These are phyloP conservation scores for Falco columbarius DNA, from an alignment of 2,797 vertebrate genomes.

Conservation along the genomic window DNA sequence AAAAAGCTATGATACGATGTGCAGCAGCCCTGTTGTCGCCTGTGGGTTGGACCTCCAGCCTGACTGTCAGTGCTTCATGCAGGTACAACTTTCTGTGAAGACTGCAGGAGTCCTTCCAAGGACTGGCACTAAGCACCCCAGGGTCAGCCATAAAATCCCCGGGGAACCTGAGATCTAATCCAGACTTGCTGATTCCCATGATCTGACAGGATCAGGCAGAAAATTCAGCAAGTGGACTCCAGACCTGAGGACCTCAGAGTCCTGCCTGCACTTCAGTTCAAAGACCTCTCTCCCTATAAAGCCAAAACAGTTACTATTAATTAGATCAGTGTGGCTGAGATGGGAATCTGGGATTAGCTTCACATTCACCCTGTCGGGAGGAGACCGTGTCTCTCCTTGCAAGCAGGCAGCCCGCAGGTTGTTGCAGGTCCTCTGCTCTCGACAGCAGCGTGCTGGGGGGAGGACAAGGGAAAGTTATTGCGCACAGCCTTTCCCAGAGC, in stretches of 20 bases:
- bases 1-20: neutral
- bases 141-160: neutral
- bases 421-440: neutral
- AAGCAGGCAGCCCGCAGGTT: neutral
- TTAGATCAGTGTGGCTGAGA: conserved; percentile 33
- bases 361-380: neutral
- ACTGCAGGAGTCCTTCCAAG: neutral
- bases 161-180: neutral
- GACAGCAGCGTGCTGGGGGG: accelerated
- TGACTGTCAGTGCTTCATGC: too few species aligned
- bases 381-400: neutral
- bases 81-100: neutral
- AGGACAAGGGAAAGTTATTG: neutral
- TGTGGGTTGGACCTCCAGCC: neutral
- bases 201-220: neutral
- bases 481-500: neutral
- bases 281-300: neutral
- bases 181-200: neutral
- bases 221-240: neutral
- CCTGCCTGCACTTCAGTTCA: neutral
- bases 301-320: conserved; percentile 26
- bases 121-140: neutral
- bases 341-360: conserved; percentile 54
- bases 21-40: neutral
- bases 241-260: neutral